Conservation (phyloP, 2,888 invertebrate species). For the Ochropleura leucogaster region DNA sequence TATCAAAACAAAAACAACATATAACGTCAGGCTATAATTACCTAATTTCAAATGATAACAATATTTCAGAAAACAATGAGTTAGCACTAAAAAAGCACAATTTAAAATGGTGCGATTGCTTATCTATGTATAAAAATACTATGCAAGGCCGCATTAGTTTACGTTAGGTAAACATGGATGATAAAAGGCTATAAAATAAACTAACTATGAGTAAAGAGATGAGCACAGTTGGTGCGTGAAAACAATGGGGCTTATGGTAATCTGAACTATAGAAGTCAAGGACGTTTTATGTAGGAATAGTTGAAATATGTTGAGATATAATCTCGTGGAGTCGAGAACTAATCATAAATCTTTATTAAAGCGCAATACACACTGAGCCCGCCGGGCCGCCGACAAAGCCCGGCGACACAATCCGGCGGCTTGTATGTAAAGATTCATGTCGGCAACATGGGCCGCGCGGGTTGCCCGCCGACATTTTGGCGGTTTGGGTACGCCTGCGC, state of each 20-base stretch:
- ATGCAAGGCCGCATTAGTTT: slow-evolving; percentile 37
- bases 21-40: slow-evolving; percentile 6
- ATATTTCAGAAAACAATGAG: slow-evolving; percentile 37
- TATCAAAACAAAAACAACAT: slow-evolving; percentile 18
- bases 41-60: slow-evolving; percentile 17
- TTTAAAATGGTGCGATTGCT: slow-evolving; percentile 6
- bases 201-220: slow-evolving; percentile 19
- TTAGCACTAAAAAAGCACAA: background rate
- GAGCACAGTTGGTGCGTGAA: background rate
- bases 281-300: background rate
- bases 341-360: too few species aligned
- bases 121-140: slow-evolving; percentile 39
- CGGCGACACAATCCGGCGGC: too few species aligned
- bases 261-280: slow-evolving; percentile 12
- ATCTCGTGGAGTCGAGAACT: background rate
- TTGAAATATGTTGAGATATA: background rate
- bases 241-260: slow-evolving; percentile 30
- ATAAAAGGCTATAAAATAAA: slow-evolving; percentile 11
- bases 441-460: too few species aligned
- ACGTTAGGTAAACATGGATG: slow-evolving; percentile 14
- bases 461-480: too few species aligned
- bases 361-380: too few species aligned
- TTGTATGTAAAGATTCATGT: too few species aligned
- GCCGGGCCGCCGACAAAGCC: too few species aligned
- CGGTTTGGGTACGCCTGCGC: too few species aligned